Evolutionary conservation across 2,888 invertebrate genomes (phyloP).

Genomic region (Hermaeophaga mercurialis): DNA sequence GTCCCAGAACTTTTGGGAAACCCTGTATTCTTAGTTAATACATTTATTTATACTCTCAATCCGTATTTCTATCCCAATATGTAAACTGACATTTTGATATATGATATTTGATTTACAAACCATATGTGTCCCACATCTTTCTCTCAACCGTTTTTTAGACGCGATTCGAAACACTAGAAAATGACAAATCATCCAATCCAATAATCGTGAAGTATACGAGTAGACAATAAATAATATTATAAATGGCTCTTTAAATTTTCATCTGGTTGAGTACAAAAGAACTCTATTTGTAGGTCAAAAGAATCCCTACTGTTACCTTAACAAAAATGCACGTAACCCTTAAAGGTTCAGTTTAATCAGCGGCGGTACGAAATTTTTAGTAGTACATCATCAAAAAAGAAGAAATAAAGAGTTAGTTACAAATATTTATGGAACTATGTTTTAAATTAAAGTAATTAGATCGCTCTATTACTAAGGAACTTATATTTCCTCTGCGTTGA

Average conservation of each 20-base stretch:
- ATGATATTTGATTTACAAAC: slow-evolving; percentile 16
- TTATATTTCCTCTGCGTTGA: too few species aligned
- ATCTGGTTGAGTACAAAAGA: slow-evolving; percentile 16
- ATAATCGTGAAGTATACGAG: slow-evolving; percentile 14
- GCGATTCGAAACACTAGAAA: slow-evolving; percentile 13
- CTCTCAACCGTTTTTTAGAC: background rate
- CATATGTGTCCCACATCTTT: slow-evolving; percentile 19
- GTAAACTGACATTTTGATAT: slow-evolving; percentile 3
- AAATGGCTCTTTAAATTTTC: slow-evolving; percentile 13
- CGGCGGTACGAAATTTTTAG: background rate
- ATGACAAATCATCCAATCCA: slow-evolving; percentile 18
- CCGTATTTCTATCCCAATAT: background rate
- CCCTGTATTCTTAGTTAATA: too few species aligned
- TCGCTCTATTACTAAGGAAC: too few species aligned
- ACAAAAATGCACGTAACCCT: slow-evolving; percentile 14
- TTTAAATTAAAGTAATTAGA: too few species aligned
- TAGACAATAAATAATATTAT: slow-evolving; percentile 20
- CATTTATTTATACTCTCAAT: background rate
- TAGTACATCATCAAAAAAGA: too few species aligned
- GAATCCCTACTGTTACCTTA: slow-evolving; percentile 9
- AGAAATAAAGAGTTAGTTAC: too few species aligned
- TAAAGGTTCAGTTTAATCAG: background rate
- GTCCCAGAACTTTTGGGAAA: too few species aligned
- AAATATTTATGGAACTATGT: too few species aligned
- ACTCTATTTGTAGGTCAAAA: slow-evolving; percentile 19